These are phyloP conservation scores for Numenius phaeopus DNA, from an alignment of 2,797 vertebrate species.

Conservation along the genomic window DNA sequence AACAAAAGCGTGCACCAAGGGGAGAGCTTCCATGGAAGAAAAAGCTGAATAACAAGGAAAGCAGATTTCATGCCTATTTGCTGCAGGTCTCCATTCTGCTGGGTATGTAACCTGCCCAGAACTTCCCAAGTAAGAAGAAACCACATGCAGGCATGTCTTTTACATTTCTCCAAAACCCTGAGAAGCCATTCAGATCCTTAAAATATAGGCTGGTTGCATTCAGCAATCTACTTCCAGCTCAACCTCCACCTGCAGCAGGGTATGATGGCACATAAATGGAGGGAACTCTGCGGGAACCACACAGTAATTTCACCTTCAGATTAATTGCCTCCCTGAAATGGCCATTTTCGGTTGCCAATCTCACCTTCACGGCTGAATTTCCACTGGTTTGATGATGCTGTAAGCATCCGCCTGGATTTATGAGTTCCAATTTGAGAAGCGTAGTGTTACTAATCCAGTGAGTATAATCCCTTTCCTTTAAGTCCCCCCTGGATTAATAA, in stretches of 20 bases:
- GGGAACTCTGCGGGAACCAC: accelerated
- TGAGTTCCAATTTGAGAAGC: background rate
- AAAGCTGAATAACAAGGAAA: background rate
- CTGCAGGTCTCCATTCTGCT: background rate
- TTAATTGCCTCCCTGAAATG: background rate
- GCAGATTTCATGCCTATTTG: background rate
- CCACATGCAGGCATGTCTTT: background rate
- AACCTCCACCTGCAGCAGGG: background rate
- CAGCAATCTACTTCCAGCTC: background rate
- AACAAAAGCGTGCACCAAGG: background rate
- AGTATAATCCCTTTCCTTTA: background rate
- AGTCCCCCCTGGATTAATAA: background rate
- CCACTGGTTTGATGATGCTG: background rate
- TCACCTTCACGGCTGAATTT: background rate
- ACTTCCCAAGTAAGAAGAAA: accelerated
- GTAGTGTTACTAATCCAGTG: background rate
- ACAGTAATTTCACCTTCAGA: background rate
- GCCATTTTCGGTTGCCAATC: background rate
- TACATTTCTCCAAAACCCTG: background rate
- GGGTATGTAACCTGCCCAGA: background rate
- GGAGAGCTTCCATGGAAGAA: background rate
- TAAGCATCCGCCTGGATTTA: background rate
- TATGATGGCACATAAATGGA: accelerated
- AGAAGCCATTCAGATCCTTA: background rate
- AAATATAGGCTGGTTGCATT: background rate